Evolutionary conservation across 2,888 invertebrate species (phyloP), one percentile per base, ranked within the genome.

Genomic region (Himalopsyche japonica): DNA sequence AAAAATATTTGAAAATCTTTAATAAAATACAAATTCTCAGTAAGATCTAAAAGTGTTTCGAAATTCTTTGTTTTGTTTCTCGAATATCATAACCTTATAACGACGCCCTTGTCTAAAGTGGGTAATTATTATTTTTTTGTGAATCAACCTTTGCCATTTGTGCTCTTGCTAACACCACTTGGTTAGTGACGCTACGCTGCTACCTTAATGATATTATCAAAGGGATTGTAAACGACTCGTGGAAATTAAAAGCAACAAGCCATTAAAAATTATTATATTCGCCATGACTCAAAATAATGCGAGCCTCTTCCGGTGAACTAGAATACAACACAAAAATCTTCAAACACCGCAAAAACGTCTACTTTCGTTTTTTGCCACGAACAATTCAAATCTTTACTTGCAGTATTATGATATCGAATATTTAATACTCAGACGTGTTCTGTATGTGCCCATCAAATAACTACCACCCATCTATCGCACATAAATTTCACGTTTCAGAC

Each of bases 191-290:
- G 57, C 57, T 20, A 7, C 15, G 57, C 20, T 57, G 57, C 57
- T 7, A 57, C 57, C 20, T 57, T 34, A 34, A 47, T 76, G 34
- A 34, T 78, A 78, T 78, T 78, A 78, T 78, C 78, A 78, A 78
- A 78, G 78, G 78, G 47, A 78, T 43, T 37, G 32, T 78, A 78
- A 78, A 27, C 78, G 34, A 24, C 78, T 78, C 34, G 37, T 78
- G 78, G 78, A 78, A 78, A 78, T 78, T 78, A 78, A 78, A 78
- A 34, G 47, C 78, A 78, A 78, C 78, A 80, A 47, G n/a, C 30
- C 47, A 80, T 30, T 49, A 57, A 57, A 57, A 24, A 57, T 20
- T 57, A 57, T 57, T 57, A 57, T 57, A 57, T 57, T 57, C 24
- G 6, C 57, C 57, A 57, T 57, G 24, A n/a, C 10, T 57, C 20